These are phyloP conservation scores for Ridgeia piscesae DNA, from an alignment of 1,140 invertebrate genomes.

Conservation along the genomic window DNA sequence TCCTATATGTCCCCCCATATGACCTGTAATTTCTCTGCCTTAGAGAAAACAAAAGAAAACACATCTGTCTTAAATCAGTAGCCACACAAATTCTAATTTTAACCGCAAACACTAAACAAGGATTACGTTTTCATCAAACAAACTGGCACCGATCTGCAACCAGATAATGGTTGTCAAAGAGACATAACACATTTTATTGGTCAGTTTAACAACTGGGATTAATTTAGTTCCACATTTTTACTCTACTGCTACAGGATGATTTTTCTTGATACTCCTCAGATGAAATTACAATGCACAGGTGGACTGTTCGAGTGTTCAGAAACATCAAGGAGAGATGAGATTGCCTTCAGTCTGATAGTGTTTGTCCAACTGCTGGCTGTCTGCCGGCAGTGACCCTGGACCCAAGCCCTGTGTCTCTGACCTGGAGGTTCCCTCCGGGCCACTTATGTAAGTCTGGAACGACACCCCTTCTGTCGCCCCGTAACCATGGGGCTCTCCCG, in stretches of 20 bases:
- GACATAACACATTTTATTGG: neutral
- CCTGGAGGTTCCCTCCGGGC: neutral
- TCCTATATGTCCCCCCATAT: neutral
- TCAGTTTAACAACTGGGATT: neutral
- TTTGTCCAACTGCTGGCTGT: neutral
- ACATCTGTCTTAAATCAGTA: neutral
- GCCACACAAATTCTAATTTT: neutral
- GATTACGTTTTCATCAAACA: neutral
- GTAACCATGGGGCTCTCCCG: neutral
- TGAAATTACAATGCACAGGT: neutral
- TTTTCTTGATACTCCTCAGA: neutral
- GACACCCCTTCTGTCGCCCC: neutral
- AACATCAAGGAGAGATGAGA: neutral
- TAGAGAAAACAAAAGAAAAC: neutral
- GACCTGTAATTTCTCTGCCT: too few relatives aligned
- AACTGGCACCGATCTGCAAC: neutral
- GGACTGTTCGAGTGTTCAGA: neutral
- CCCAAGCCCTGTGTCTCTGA: neutral
- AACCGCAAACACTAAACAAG: neutral
- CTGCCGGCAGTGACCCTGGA: neutral
- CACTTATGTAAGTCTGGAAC: neutral
- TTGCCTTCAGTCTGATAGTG: neutral
- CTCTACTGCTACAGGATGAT: neutral
- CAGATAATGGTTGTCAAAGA: neutral
- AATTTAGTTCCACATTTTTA: neutral